These are phyloP conservation scores for Sarcoramphus papa DNA, from an alignment of 2,797 vertebrate species.

Conservation along the genomic window DNA sequence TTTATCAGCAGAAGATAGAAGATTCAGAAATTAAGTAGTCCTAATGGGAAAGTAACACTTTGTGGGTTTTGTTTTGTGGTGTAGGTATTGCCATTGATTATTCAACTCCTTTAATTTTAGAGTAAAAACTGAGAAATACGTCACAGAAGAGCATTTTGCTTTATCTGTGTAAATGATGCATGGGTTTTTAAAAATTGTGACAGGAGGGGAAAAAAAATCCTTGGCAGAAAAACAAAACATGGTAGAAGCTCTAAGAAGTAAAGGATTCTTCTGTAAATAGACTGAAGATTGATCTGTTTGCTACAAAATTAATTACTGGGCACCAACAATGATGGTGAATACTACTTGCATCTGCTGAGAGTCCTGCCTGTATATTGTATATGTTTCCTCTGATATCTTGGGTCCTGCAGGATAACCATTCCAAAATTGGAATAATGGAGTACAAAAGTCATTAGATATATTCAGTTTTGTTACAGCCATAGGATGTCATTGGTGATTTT, in stretches of 20 bases:
- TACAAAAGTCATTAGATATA: not conserved
- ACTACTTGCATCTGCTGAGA: not conserved
- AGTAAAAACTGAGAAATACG: not conserved
- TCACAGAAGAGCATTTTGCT: not conserved
- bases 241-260: not conserved
- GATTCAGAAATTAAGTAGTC: not conserved
- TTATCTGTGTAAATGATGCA: not conserved
- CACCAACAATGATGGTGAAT: not conserved
- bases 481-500: not conserved
- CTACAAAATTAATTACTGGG: not conserved
- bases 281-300: not conserved
- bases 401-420: not conserved
- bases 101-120: not conserved
- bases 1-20: not conserved
- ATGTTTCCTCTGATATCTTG: not conserved
- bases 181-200: not conserved
- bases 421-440: not conserved
- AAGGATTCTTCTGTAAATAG: not conserved
- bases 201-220: not conserved
- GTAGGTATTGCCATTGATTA: not conserved
- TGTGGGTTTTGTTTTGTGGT: not conserved
- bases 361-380: not conserved
- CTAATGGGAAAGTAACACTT: not conserved
- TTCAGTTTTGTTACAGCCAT: not conserved
- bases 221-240: not conserved